phyloP scores from a whole-genome alignment of 2,113 vertebrate genomes.

The Grammomys surdaster region DNA sequence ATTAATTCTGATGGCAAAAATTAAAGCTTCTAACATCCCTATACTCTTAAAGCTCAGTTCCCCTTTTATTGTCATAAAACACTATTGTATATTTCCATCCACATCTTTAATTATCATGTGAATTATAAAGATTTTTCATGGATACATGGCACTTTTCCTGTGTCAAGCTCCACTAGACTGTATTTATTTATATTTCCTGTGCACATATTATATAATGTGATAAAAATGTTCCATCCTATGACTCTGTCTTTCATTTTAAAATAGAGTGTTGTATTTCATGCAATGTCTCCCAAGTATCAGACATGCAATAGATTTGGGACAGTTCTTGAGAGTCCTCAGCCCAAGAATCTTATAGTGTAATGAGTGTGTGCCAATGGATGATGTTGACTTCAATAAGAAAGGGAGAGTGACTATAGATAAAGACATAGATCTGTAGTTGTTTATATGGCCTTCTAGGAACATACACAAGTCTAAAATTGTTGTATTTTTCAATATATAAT shows the following conservation, averaged over 20 bases:
- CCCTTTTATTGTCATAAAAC: not conserved
- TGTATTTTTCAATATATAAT: not conserved
- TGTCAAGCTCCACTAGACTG: too few relatives aligned
- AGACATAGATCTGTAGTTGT: not conserved
- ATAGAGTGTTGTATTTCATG: not conserved
- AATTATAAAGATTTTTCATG: not conserved
- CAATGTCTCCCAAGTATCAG: not conserved
- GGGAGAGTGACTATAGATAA: not conserved
- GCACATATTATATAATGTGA: not conserved
- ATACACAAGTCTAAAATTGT: not conserved
- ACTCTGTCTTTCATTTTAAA: not conserved
- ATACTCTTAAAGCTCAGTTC: not conserved
- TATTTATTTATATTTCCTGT: not conserved
- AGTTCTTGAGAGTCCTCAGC: accelerated
- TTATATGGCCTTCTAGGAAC: not conserved
- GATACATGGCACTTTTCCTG: not conserved
- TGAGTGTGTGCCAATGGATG: not conserved
- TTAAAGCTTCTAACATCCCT: not conserved
- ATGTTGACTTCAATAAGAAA: not conserved
- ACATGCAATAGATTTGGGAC: not conserved
- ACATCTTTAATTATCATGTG: too few relatives aligned
- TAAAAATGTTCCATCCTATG: not conserved
- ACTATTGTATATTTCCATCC: not conserved
- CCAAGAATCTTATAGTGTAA: not conserved
- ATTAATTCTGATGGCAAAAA: not conserved